phyloP scores from a whole-genome alignment of 2,888 invertebrate genomes.

The Antitype chi region DNA sequence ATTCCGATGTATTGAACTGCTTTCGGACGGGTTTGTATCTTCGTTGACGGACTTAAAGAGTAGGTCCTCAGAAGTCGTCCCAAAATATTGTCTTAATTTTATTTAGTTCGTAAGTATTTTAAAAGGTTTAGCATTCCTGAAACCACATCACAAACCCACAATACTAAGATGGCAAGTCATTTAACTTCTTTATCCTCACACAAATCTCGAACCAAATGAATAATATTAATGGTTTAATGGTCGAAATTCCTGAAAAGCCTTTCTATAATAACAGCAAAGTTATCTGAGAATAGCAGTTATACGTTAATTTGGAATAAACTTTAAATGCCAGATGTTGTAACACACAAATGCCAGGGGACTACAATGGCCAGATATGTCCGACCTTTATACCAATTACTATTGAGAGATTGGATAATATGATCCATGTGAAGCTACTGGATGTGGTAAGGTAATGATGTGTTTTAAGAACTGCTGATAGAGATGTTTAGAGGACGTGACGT shows the following conservation, averaged over 20 bases:
- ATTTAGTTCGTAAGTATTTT: neutral
- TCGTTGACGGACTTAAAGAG: too few species aligned
- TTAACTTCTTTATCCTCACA: slow-evolving; percentile 32
- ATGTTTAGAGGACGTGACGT: neutral
- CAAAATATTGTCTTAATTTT: neutral
- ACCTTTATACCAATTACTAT: slow-evolving; percentile 67
- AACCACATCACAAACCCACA: slow-evolving; percentile 16
- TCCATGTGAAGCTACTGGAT: slow-evolving; percentile 38
- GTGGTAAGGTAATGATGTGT: slow-evolving; percentile 6
- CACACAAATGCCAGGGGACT: slow-evolving; percentile 65
- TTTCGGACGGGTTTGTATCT: too few species aligned
- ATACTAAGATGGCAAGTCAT: slow-evolving; percentile 40
- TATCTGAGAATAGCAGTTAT: slow-evolving; percentile 32
- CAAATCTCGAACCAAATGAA: slow-evolving; percentile 45
- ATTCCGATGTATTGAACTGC: too few species aligned
- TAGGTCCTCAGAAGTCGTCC: neutral
- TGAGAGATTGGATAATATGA: slow-evolving; percentile 43
- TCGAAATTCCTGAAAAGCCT: slow-evolving; percentile 56
- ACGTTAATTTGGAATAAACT: slow-evolving; percentile 66
- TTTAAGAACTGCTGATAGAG: neutral
- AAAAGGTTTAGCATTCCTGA: slow-evolving; percentile 4
- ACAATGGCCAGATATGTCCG: slow-evolving; percentile 62
- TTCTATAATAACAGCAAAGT: slow-evolving; percentile 55
- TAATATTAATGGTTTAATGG: slow-evolving; percentile 38
- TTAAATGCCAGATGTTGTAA: slow-evolving; percentile 69